Percentiles rank a stretch among this genome's conserved stretches.
These are phyloP conservation scores for Rosalia funebris DNA, from an alignment of 2,888 invertebrate genomes.

Conservation along the genomic window DNA sequence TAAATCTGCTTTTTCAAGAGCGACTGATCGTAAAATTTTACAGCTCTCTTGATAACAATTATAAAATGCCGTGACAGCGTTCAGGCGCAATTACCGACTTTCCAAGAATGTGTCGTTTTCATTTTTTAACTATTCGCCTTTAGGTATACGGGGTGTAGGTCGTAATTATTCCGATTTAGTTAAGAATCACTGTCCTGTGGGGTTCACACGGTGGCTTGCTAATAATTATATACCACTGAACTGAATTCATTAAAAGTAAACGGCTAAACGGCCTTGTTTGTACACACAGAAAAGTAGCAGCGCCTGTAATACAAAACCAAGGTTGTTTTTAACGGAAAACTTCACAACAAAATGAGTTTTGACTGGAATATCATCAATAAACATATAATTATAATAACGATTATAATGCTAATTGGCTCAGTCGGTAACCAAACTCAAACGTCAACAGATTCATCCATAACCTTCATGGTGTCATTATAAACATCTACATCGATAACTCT, in stretches of 20 bases:
- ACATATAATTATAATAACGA: too few relatives aligned
- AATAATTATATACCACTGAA: conserved; percentile 32
- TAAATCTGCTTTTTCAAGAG: conserved; percentile 42
- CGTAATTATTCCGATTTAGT: conserved; percentile 20
- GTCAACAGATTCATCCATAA: too few relatives aligned
- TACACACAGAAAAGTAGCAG: too few relatives aligned
- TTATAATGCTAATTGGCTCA: too few relatives aligned
- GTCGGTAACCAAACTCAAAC: too few relatives aligned
- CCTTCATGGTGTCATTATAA: too few relatives aligned
- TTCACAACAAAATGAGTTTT: too few relatives aligned
- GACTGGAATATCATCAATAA: too few relatives aligned
- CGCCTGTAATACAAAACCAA: too few relatives aligned
- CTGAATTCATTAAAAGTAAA: conserved; percentile 32
- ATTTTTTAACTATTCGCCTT: conserved; percentile 14
- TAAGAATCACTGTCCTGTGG: conserved; percentile 25
- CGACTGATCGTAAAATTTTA: conserved; percentile 42
- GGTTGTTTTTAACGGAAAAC: too few relatives aligned
- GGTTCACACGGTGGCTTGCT: conserved; percentile 32
- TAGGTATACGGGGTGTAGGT: conserved; percentile 14
- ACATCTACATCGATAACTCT: too few relatives aligned
- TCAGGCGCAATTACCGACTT: conserved; percentile 40
- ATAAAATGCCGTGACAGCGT: conserved; percentile 46
- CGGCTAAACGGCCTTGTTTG: conserved; percentile 22
- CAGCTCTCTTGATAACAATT: conserved; percentile 45
- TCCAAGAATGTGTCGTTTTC: conserved; percentile 39